Conservation (phyloP, 2,888 invertebrate species). For the Anthrax anthrax region DNA sequence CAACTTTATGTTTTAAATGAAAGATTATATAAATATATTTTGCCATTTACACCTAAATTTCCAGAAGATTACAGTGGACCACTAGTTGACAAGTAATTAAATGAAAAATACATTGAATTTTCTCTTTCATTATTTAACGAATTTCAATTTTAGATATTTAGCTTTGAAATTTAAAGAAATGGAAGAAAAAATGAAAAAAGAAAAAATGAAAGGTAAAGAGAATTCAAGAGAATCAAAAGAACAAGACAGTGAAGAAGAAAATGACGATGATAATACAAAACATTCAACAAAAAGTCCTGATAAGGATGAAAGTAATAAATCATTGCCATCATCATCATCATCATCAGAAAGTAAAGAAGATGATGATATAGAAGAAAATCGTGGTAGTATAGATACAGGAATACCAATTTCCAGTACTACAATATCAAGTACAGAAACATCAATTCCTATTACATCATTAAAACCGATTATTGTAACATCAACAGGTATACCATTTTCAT, state of each 20-base stretch:
- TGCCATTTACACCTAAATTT: conserved; percentile 75
- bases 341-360: not conserved
- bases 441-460: conserved; percentile 18
- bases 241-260: conserved; percentile 18
- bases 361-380: conserved; percentile 5
- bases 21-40: conserved; percentile 73
- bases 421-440: conserved; percentile 4
- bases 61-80: conserved; percentile 84
- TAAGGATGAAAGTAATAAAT: too few species aligned
- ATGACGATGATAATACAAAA: not conserved
- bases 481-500: conserved; percentile 16
- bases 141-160: conserved; percentile 46
- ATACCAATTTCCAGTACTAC: not conserved
- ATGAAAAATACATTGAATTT: not conserved
- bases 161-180: conserved; percentile 74
- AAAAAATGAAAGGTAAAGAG: conserved; percentile 43
- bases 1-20: conserved; percentile 81
- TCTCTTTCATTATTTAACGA: not conserved
- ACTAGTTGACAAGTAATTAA: conserved; percentile 57
- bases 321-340: too few species aligned
- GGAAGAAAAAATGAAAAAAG: conserved; percentile 63
- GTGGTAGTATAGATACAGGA: not conserved
- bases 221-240: conserved; percentile 18
- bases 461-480: conserved; percentile 29
- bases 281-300: not conserved